phyloP scores from a whole-genome alignment of 1,140 invertebrate species.

The Drosophila repleta region DNA sequence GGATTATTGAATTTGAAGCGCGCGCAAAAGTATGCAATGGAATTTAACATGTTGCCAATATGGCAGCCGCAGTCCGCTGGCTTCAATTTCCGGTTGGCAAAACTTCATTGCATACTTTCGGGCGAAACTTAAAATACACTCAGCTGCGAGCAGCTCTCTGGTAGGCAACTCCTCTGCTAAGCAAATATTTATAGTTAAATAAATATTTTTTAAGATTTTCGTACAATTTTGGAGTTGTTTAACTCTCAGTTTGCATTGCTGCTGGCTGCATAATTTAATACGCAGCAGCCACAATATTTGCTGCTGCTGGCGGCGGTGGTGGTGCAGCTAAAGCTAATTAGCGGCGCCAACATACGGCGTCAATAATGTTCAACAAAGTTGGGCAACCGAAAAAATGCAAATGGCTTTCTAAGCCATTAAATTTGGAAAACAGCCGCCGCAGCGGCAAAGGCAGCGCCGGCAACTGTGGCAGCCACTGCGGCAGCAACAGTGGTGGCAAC shows the following conservation, averaged over 20 bases:
- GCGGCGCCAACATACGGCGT: slow-evolving; percentile 65
- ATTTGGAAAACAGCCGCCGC: slow-evolving; percentile 77
- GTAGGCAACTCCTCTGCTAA: neutral
- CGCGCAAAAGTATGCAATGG: slow-evolving; percentile 11
- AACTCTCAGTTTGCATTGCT: neutral
- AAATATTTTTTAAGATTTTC: neutral
- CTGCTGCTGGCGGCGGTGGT: neutral
- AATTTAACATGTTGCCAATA: neutral
- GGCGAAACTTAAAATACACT: neutral
- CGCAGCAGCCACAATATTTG: slow-evolving; percentile 26
- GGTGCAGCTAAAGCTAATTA: slow-evolving; percentile 35
- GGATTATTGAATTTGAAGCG: neutral
- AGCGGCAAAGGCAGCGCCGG: slow-evolving; percentile 27
- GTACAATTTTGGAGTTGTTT: neutral
- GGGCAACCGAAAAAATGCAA: slow-evolving; percentile 72
- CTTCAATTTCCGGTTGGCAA: neutral
- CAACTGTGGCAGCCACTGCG: neutral
- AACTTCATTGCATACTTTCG: slow-evolving; percentile 41
- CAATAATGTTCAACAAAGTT: slow-evolving; percentile 77
- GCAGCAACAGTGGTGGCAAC: neutral
- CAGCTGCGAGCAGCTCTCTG: slow-evolving; percentile 4
- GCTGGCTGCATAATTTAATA: slow-evolving; percentile 3
- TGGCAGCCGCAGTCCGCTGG: neutral
- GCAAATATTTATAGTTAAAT: neutral
- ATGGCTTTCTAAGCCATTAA: slow-evolving; percentile 83